Evolutionary conservation across 1,140 invertebrate genomes (phyloP).

Genomic region (Globodera ellingtonae): DNA sequence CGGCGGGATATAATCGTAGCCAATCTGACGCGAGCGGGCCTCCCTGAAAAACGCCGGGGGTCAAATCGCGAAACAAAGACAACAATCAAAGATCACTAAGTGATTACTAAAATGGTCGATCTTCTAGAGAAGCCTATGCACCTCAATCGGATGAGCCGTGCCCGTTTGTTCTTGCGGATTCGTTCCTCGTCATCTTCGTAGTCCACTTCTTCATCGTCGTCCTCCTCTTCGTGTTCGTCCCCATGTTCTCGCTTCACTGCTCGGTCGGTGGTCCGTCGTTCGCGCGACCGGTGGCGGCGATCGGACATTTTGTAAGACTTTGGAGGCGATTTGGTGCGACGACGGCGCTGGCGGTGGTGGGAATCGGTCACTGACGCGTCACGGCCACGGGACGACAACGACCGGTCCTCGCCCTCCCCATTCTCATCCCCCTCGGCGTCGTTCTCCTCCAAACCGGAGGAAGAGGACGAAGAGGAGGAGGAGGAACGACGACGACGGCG

Average conservation of each 20-base stretch:
- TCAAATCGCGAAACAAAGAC: background rate
- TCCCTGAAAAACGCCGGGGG: slow-evolving; percentile 7
- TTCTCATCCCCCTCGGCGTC: background rate
- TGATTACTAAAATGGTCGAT: too few species aligned
- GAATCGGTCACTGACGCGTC: background rate
- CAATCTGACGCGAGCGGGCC: slow-evolving; percentile 9
- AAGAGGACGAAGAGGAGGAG: background rate
- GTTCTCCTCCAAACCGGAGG: background rate
- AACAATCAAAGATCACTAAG: background rate
- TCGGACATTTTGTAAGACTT: background rate
- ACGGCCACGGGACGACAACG: background rate
- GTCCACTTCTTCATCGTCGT: background rate
- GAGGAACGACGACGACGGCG: background rate
- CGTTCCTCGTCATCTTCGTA: slow-evolving; percentile 12
- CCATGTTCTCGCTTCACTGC: background rate
- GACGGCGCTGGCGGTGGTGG: background rate
- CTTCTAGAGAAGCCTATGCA: background rate
- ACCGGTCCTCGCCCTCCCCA: background rate
- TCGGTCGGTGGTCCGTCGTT: background rate
- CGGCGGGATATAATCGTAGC: slow-evolving; percentile 1
- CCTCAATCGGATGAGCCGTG: slow-evolving; percentile 19
- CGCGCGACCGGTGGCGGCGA: background rate
- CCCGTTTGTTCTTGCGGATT: slow-evolving; percentile 13
- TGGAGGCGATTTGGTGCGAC: background rate
- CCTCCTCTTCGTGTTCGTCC: slow-evolving; percentile 1